Evolutionary conservation across 2,113 vertebrate species (phyloP).

Genomic region (Podarcis muralis): DNA sequence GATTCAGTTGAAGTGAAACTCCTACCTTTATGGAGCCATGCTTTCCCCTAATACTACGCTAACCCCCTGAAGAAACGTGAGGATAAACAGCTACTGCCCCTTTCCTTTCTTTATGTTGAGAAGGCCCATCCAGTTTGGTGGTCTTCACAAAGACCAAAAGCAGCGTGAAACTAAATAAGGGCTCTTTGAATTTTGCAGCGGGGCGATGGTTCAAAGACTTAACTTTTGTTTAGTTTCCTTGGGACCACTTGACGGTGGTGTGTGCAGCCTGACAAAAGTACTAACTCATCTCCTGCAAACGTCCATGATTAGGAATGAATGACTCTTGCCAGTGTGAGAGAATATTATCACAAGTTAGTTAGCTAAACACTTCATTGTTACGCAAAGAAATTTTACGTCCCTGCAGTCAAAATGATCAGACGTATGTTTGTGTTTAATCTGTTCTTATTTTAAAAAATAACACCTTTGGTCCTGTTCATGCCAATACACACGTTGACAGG

Average conservation of each 20-base stretch:
- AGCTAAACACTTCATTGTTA: background rate
- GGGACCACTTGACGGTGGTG: background rate
- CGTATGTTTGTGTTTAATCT: background rate
- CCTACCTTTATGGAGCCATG: background rate
- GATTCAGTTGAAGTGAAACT: background rate
- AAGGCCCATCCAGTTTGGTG: background rate
- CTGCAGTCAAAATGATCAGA: background rate
- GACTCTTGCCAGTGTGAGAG: background rate
- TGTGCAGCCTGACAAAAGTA: background rate
- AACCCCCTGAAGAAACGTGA: background rate
- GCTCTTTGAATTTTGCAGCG: background rate
- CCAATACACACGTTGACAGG: conserved; percentile 73
- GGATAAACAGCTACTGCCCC: background rate
- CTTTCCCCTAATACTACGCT: background rate
- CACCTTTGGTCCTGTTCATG: background rate
- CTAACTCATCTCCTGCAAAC: background rate
- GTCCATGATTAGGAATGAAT: background rate
- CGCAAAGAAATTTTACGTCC: background rate
- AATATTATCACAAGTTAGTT: background rate
- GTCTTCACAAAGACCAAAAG: background rate
- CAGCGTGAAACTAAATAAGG: background rate
- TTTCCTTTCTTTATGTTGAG: background rate
- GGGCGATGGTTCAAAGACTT: background rate
- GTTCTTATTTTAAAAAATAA: background rate
- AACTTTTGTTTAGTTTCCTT: background rate